phyloP scores from a whole-genome alignment of 2,113 vertebrate species.

The Sander lucioperca region DNA sequence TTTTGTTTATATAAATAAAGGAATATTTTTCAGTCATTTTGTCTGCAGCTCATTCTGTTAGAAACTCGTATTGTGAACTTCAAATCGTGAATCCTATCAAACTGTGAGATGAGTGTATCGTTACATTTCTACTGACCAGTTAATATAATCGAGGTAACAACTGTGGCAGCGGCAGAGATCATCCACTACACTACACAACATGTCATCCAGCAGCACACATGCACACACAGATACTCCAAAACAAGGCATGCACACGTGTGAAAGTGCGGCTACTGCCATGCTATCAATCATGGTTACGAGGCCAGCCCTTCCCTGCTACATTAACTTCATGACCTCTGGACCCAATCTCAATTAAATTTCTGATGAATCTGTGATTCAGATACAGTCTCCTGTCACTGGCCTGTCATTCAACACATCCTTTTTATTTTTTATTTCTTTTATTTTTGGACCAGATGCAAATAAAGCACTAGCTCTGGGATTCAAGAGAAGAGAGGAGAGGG shows the following conservation, averaged over 20 bases:
- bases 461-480: conserved; percentile 80
- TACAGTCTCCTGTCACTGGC: conserved; percentile 68
- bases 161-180: conserved; percentile 16
- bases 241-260: conserved; percentile 26
- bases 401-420: conserved; percentile 72
- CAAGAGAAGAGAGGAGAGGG: conserved; percentile 71
- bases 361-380: conserved; percentile 77
- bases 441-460: conserved; percentile 85
- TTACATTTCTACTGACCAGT: too few relatives aligned
- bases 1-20: too few relatives aligned
- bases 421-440: conserved; percentile 58
- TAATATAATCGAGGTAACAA: neutral
- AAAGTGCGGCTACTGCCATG: conserved; percentile 55
- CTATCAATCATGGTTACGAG: conserved; percentile 81
- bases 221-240: neutral
- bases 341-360: conserved; percentile 77
- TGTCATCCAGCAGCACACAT: conserved; percentile 13
- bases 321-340: conserved; percentile 79
- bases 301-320: conserved; percentile 67
- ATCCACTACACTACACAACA: conserved; percentile 3
- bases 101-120: too few relatives aligned
- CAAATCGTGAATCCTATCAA: too few relatives aligned
- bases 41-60: too few relatives aligned
- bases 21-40: too few relatives aligned
- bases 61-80: too few relatives aligned